Conservation (phyloP, 2,113 vertebrate species). For the Hyla sarda region DNA sequence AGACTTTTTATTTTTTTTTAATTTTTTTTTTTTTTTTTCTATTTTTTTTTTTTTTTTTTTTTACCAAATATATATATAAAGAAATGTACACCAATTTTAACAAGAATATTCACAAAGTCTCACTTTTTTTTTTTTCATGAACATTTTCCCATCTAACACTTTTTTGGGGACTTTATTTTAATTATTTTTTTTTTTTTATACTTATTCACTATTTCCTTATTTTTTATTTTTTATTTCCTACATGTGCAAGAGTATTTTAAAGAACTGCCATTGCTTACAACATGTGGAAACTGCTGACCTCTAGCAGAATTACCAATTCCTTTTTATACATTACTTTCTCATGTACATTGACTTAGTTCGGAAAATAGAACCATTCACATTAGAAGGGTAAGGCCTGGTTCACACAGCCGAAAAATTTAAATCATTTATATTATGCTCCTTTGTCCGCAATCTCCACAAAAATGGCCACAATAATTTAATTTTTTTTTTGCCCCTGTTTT, state of each 20-base stretch:
- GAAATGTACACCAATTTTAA: constrained; percentile 49
- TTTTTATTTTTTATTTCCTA: not conserved
- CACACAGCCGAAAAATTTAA: too few species aligned
- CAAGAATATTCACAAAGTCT: constrained; percentile 34
- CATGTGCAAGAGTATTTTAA: not conserved
- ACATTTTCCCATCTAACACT: constrained; percentile 37
- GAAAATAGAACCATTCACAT: not conserved
- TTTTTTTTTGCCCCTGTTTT: too few species aligned
- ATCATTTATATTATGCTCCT: too few species aligned
- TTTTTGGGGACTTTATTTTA: constrained; percentile 28
- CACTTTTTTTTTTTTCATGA: constrained; percentile 38
- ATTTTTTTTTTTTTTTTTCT: constrained; percentile 62
- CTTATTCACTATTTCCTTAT: not conserved
- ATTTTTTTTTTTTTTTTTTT: constrained; percentile 60
- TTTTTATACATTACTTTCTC: not conserved
- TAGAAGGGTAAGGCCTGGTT: not conserved
- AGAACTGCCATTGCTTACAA: not conserved
- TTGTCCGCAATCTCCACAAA: too few species aligned
- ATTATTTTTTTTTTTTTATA: not conserved
- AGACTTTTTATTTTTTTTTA: constrained; percentile 59
- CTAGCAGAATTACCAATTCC: not conserved
- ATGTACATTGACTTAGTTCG: not conserved
- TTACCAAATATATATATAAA: constrained; percentile 65
- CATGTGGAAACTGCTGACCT: not conserved
- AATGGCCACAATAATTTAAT: too few species aligned